Percentiles rank a stretch among this genome's conserved stretches.
Conservation (phyloP, 2,113 vertebrate genomes). For the Colius striatus region DNA sequence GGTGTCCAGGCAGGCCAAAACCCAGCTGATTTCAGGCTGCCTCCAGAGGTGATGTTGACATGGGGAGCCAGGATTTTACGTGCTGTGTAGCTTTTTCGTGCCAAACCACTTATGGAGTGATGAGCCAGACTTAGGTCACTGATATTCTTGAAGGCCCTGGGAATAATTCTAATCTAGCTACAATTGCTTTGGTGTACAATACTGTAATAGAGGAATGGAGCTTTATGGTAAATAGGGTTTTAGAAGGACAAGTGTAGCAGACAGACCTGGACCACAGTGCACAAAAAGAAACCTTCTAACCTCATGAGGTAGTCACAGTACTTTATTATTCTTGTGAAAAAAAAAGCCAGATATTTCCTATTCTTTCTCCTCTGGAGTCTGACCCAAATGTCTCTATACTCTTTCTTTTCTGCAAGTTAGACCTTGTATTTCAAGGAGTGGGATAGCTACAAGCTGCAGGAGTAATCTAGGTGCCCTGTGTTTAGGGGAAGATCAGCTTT, state of each 20-base stretch:
- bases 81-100: background rate
- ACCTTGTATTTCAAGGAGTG: fast-evolving
- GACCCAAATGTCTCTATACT: background rate
- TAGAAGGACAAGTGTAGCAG: background rate
- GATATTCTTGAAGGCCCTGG: background rate
- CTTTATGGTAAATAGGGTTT: background rate
- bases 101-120: background rate
- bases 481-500: background rate
- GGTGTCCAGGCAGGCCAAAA: background rate
- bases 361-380: background rate
- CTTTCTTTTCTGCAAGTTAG: background rate
- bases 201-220: background rate
- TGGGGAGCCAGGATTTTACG: background rate
- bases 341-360: fast-evolving
- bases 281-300: background rate
- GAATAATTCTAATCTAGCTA: background rate
- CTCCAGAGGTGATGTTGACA: fast-evolving
- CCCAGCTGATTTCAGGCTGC: background rate
- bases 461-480: no score
- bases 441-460: background rate
- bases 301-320: background rate
- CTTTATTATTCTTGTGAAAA: background rate
- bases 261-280: fast-evolving
- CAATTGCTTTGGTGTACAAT: background rate
- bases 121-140: background rate